phyloP scores from a whole-genome alignment of 2,888 invertebrate genomes.

The Halictus quadricinctus region DNA sequence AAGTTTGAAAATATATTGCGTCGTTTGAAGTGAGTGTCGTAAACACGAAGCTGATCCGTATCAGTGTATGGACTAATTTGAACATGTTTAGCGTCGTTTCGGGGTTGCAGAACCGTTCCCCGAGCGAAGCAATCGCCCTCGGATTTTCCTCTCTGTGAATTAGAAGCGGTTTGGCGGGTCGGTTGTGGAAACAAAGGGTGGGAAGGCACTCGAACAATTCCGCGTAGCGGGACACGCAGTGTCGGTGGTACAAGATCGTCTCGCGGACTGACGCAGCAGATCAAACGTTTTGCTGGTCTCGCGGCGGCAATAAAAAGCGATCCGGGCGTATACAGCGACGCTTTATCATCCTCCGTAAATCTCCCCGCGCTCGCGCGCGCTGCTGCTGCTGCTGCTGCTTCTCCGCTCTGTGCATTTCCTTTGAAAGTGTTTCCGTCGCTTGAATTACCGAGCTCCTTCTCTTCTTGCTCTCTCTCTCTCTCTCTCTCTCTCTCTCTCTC shows the following conservation, averaged over 20 bases:
- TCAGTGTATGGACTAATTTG: not conserved
- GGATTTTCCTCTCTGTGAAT: not conserved
- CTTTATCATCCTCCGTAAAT: slow-evolving; percentile 48
- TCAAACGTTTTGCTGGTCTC: slow-evolving; percentile 23
- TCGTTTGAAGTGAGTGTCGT: not conserved
- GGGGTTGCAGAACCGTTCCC: not conserved
- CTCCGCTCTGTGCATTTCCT: slow-evolving; percentile 31
- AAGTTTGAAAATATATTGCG: not conserved
- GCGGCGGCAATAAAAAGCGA: slow-evolving; percentile 20
- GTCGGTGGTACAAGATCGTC: slow-evolving; percentile 5
- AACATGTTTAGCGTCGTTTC: not conserved
- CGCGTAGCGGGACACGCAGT: slow-evolving; percentile 1
- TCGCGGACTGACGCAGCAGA: slow-evolving; percentile 17
- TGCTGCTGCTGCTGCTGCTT: not conserved
- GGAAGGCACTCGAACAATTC: slow-evolving; percentile 5
- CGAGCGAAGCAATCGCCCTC: not conserved
- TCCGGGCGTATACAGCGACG: not conserved
- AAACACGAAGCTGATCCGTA: not conserved
- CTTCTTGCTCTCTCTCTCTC: slow-evolving; percentile 1
- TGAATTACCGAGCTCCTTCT: slow-evolving; percentile 25
- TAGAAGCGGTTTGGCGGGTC: not conserved
- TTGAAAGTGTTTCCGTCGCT: slow-evolving; percentile 43
- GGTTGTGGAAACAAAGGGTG: not conserved
- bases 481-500: not conserved
- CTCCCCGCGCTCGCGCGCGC: not conserved